Conservation (phyloP, 2,888 invertebrate species). For the Cryptosula pallasiana region DNA sequence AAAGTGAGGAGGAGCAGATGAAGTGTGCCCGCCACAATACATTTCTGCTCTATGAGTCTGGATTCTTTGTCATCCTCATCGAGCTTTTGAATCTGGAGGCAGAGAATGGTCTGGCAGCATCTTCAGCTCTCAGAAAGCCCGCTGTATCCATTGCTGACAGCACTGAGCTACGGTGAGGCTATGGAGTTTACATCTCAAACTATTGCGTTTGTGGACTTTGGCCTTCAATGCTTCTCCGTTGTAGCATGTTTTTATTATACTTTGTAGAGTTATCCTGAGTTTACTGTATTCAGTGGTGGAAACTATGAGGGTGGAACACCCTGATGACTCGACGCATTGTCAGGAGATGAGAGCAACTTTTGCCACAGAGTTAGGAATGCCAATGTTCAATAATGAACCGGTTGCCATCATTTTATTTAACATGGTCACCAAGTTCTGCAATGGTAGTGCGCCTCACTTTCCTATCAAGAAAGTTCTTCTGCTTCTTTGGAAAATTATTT, state of each 20-base stretch:
- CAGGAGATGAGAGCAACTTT: conserved; percentile 17
- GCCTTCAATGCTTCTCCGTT: too few species aligned
- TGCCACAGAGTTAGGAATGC: conserved; percentile 25
- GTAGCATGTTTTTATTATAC: too few species aligned
- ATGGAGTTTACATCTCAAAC: not conserved
- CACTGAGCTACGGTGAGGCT: conserved; percentile 68
- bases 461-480: conserved; percentile 97
- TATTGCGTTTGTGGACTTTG: not conserved
- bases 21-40: conserved; percentile 78
- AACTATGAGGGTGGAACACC: conserved; percentile 61
- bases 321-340: not conserved
- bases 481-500: conserved; percentile 87
- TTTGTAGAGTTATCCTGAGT: conserved; percentile 69
- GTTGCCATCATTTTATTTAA: conserved; percentile 81
- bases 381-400: conserved; percentile 65
- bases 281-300: conserved; percentile 93
- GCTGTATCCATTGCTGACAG: conserved; percentile 85
- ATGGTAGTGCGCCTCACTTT: conserved; percentile 90
- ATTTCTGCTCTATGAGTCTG: conserved; percentile 79
- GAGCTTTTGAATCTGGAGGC: conserved; percentile 92
- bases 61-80: conserved; percentile 81
- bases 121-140: conserved; percentile 58
- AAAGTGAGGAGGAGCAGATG: conserved; percentile 83
- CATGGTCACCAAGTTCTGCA: conserved; percentile 95
- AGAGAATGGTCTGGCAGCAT: conserved; percentile 69